These are phyloP conservation scores for Seriola dumerili DNA, from an alignment of 2,113 vertebrate species.

Conservation along the genomic window DNA sequence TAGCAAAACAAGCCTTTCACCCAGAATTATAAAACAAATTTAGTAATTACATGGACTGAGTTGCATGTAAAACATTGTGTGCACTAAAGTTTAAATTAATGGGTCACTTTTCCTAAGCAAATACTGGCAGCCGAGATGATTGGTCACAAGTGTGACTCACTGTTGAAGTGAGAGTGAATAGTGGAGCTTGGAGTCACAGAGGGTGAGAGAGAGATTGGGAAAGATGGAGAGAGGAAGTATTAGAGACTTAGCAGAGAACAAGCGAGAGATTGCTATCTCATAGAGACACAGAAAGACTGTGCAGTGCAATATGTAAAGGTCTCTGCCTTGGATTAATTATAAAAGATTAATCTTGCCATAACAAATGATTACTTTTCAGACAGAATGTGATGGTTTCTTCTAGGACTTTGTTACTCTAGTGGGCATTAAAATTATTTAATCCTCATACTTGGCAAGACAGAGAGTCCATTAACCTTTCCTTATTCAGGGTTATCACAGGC, in stretches of 20 bases:
- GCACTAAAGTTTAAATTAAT: neutral
- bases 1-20: neutral
- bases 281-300: neutral
- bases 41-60: neutral
- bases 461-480: conserved; percentile 67
- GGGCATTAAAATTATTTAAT: conserved; percentile 47
- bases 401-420: conserved; percentile 11
- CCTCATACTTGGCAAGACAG: conserved; percentile 29
- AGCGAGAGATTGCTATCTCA: conserved; percentile 1
- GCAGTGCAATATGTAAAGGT: neutral
- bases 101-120: neutral
- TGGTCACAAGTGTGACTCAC: conserved; percentile 23
- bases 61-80: neutral
- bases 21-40: neutral
- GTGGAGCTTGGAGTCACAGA: neutral
- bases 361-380: conserved; percentile 4
- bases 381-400: neutral
- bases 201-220: conserved; percentile 13
- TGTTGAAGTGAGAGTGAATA: conserved; percentile 20
- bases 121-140: neutral
- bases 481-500: conserved; percentile 39
- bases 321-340: neutral
- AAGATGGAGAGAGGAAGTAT: conserved; percentile 15
- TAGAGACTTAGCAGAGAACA: neutral
- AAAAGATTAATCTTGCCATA: neutral